Conservation (phyloP, 2,888 invertebrate species). For the Heliconius charithonia region DNA sequence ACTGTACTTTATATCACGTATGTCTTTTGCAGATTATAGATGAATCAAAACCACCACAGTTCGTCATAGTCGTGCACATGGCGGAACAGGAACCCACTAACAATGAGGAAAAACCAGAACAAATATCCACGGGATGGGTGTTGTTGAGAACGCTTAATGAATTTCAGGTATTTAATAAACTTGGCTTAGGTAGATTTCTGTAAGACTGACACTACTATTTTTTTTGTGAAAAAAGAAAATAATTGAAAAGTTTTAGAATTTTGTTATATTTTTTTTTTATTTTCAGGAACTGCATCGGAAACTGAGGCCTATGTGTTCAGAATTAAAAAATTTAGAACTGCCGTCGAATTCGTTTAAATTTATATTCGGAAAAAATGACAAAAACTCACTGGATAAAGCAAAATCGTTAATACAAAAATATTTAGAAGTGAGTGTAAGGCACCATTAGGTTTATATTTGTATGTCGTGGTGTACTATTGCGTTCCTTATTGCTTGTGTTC, state of each 20-base stretch:
- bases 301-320: constrained; percentile 91
- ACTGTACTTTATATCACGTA: not conserved
- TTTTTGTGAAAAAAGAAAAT: no score
- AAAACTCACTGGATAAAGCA: constrained; percentile 91
- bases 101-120: constrained; percentile 76
- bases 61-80: constrained; percentile 92
- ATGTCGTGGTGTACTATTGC: no score
- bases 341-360: constrained; percentile 92
- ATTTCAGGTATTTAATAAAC: constrained; percentile 77
- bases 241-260: not conserved
- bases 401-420: constrained; percentile 93
- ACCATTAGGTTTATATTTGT: not conserved
- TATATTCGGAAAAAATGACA: constrained; percentile 92
- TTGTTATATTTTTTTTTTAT: constrained; percentile 51
- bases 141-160: constrained; percentile 83
- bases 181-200: no score
- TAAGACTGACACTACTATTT: no score
- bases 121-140: constrained; percentile 81
- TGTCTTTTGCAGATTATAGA: constrained; percentile 78
- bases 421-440: constrained; percentile 86
- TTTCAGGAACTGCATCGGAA: constrained; percentile 92
- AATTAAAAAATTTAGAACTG: constrained; percentile 91
- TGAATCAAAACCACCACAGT: constrained; percentile 87
- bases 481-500: no score
- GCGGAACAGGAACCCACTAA: constrained; percentile 83